Evolutionary conservation across 2,113 vertebrate species (phyloP), one percentile per base, ranked within the genome.

Genomic region (Strigops habroptila): DNA sequence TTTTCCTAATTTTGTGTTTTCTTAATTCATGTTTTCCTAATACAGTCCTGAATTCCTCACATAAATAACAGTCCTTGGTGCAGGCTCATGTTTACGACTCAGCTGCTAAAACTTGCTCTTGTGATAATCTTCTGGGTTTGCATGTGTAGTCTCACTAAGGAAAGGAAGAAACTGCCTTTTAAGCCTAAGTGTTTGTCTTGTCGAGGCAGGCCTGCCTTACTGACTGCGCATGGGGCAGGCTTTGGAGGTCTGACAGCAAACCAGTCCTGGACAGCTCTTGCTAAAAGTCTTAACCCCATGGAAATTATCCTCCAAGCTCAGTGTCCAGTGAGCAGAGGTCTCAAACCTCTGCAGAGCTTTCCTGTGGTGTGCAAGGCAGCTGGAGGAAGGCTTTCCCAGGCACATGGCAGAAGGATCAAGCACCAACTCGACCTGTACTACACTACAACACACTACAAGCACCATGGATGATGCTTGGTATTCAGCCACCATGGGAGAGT

Each of bases 391-490:
- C 14, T 75, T 63, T 65, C 70, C 25, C 27, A 75, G 69, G 8
- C 0, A 0, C 6, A 5, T 1, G 6, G 37, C 3, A 17, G 57
- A 53, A 80, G 48, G 25, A 73, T 25, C 0, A 4, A 80, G 25
- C 44, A 80, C 11, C 2, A 59, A 15, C 33, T 59, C 14, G 14
- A 33, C n/a, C 55, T 59, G 23, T n/a, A 59, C 33, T 59, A 59
- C 55, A 23, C 55, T n/a, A 23, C 33, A 59, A 59, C 0, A 1
- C 55, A 10, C 33, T 59, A 59, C 55, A 59, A n/a, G 28, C 1
- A 0, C 37, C 33, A 15, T 2, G 2, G 70, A 31, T 2, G 17
- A 65, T 10, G 24, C 23, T 51, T 15, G 15, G 55, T 21, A 8
- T 77, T 80, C 52, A 89, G 41, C 8, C 3, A 31, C 31, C 2